phyloP scores from a whole-genome alignment of 1,140 invertebrate genomes.

The Holotrichia oblita region DNA sequence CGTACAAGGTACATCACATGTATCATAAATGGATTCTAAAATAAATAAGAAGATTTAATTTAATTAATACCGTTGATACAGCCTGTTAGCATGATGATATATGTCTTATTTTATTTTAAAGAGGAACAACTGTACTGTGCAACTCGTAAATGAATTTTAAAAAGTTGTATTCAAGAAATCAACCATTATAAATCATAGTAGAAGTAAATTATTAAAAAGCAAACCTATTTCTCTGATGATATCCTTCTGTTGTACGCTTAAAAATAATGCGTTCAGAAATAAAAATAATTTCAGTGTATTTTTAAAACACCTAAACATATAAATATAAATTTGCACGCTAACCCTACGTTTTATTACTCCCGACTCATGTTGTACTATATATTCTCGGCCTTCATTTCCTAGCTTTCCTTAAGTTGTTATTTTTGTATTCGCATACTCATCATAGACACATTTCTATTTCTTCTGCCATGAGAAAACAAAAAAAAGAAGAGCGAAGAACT shows the following conservation, averaged over 20 bases:
- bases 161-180: no score
- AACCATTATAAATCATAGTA: no score
- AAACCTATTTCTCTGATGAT: background rate
- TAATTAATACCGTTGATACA: no score
- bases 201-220: no score
- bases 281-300: slow-evolving; percentile 9
- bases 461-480: background rate
- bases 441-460: slow-evolving; percentile 21
- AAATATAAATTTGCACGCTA: slow-evolving; percentile 25
- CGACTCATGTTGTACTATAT: slow-evolving; percentile 7
- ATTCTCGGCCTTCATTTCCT: background rate
- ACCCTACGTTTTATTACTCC: slow-evolving; percentile 18
- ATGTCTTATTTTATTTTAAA: no score
- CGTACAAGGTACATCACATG: no score
- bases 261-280: background rate
- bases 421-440: slow-evolving; percentile 27
- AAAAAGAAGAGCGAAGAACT: background rate
- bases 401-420: slow-evolving; percentile 21
- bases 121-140: no score
- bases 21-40: no score
- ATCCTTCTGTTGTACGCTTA: background rate
- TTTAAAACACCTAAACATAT: slow-evolving; percentile 16
- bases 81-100: no score
- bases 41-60: no score
- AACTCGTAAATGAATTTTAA: no score